These are phyloP conservation scores for Danaus plexippus DNA, from an alignment of 1,140 invertebrate genomes.

Conservation along the genomic window DNA sequence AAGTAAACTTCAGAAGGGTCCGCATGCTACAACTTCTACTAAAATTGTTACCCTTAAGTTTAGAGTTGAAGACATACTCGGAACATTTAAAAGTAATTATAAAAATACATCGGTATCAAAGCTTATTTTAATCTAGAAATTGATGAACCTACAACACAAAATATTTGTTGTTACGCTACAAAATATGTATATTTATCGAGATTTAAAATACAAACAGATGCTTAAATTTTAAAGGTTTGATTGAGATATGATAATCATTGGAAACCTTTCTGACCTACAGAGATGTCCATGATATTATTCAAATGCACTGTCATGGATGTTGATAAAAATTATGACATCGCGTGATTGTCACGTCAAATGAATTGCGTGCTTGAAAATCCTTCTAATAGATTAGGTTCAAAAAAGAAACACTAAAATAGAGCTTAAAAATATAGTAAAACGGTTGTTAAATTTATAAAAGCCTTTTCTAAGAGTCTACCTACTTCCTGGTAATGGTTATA, in stretches of 20 bases:
- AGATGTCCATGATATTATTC: background rate
- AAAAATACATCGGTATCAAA: too few relatives aligned
- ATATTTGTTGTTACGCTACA: too few relatives aligned
- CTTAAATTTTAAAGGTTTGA: too few relatives aligned
- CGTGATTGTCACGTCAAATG: slow-evolving; percentile 4
- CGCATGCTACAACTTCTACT: slow-evolving; percentile 9
- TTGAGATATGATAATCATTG: too few relatives aligned
- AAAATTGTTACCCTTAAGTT: slow-evolving; percentile 11
- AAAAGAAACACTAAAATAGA: slow-evolving; percentile 1
- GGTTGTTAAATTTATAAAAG: background rate
- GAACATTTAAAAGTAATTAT: too few relatives aligned
- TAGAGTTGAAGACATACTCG: slow-evolving; percentile 1
- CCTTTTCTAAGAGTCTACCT: slow-evolving; percentile 6
- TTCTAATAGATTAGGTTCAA: slow-evolving; percentile 6
- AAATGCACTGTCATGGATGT: slow-evolving; percentile 6
- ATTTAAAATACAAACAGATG: too few relatives aligned
- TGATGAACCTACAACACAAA: too few relatives aligned
- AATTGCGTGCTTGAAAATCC: slow-evolving; percentile 10
- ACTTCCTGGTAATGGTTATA: slow-evolving; percentile 8
- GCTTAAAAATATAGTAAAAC: background rate
- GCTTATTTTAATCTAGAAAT: too few relatives aligned
- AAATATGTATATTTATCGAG: too few relatives aligned
- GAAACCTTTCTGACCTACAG: background rate
- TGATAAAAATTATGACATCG: slow-evolving; percentile 3
- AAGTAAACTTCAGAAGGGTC: slow-evolving; percentile 16